Evolutionary conservation across 2,113 vertebrate species (phyloP).

Genomic region (Vidua chalybeata): DNA sequence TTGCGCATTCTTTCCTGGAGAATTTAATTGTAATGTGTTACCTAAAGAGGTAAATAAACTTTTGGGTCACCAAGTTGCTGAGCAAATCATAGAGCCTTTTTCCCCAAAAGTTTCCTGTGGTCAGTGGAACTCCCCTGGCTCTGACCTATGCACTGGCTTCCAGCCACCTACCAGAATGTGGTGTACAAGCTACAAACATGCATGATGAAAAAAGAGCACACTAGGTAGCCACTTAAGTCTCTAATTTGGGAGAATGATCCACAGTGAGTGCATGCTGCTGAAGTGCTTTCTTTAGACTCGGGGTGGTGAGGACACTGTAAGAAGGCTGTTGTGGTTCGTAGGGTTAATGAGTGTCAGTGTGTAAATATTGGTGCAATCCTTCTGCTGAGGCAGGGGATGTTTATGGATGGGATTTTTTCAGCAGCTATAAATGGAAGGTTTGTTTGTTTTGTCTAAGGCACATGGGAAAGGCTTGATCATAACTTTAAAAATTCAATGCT

Average conservation of each 20-base stretch:
- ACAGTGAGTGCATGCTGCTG: not conserved
- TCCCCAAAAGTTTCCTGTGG: not conserved
- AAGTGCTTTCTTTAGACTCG: not conserved
- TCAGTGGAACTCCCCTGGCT: not conserved
- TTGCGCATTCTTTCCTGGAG: not conserved
- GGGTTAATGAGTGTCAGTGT: slow-evolving; percentile 32
- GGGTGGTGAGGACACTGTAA: not conserved
- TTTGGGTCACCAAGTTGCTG: not conserved
- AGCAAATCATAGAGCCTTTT: not conserved
- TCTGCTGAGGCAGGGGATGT: slow-evolving; percentile 11
- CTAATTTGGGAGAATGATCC: not conserved
- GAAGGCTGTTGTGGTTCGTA: not conserved
- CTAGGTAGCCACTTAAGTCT: not conserved
- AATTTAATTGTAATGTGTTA: not conserved
- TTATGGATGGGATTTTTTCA: slow-evolving; percentile 22
- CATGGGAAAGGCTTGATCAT: slow-evolving; percentile 26
- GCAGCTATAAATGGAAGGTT: slow-evolving; percentile 34
- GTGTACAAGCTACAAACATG: not conserved
- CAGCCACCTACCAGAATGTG: not conserved
- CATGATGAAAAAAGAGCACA: not conserved
- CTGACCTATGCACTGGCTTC: slow-evolving; percentile 8
- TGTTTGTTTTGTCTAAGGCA: slow-evolving; percentile 20
- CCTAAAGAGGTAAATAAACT: not conserved
- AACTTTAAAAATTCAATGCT: not conserved
- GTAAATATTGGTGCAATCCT: not conserved